Evolutionary conservation across 2,113 vertebrate species (phyloP), one percentile per base, ranked within the genome.

Genomic region (Megalops atlanticus): DNA sequence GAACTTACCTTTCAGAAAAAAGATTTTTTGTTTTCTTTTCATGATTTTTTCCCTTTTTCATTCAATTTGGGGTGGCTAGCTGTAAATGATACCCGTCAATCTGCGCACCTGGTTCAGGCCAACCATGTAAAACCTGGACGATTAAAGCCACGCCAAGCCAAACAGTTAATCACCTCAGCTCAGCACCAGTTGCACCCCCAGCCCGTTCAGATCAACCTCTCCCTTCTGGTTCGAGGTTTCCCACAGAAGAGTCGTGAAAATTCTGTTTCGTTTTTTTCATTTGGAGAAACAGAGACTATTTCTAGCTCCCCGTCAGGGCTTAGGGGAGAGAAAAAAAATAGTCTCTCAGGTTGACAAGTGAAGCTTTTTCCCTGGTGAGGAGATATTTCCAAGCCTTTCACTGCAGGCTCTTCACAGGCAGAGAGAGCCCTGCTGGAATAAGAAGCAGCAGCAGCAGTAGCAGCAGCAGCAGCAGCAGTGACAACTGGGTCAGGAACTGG

Each of bases 301-400:
- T 86, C 40, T 79, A 81, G 82, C 77, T 68, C 80, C n/a, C 82
- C 82, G 81, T 80, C 81, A 84, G 77, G 77, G 81, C 85, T 86
- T 86, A 35, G 74, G 71, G 43, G 84, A 76, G n/a, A n/a, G n/a
- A n/a, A 82, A 79, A 69, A 79, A 74, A 79, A 78, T 74, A 80
- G 81, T 84, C 85, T 81, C 79, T 71, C 76, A 79, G 79, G 84
- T 86, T 87, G 84, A 85, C 80, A 86, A 84, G 83, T 36, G 41
- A 74, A 86, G 82, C 76, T 80, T 78, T 86, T 82, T 89, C 83
- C 88, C 86, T 81, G 82, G 84, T 78, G 86, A 78, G 84, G 49
- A 83, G 82, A 85, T 84, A 86, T 84, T 87, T 89, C 82, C 74
- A 76, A 80, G 77, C 73, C 40, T 43, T 58, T 83, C 79, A 70